Evolutionary conservation across 2,113 vertebrate species (phyloP).

Genomic region (Terrapene triunguis): DNA sequence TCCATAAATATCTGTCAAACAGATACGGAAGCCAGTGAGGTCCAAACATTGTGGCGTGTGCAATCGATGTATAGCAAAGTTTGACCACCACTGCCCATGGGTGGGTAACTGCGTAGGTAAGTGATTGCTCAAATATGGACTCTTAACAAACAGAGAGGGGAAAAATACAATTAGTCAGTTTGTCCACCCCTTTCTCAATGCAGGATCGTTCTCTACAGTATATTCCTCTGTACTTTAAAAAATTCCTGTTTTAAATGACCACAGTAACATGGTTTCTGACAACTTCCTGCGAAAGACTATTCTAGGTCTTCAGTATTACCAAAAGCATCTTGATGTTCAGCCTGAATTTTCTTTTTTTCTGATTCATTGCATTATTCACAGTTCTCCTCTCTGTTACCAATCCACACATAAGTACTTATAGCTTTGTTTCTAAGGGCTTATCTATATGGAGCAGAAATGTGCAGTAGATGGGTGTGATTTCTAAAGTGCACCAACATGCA

Average conservation of each 20-base stretch:
- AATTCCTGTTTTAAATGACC: not conserved
- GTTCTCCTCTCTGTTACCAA: not conserved
- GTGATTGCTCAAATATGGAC: slow-evolving; percentile 62
- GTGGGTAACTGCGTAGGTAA: slow-evolving; percentile 99
- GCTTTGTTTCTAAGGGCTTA: not conserved
- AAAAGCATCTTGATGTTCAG: not conserved
- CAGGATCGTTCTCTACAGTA: not conserved
- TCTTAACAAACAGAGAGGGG: not conserved
- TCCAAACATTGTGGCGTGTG: slow-evolving; percentile 99
- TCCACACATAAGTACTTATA: not conserved
- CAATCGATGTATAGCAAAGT: slow-evolving; percentile 98
- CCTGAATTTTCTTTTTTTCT: not conserved
- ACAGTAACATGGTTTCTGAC: not conserved
- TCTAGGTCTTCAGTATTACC: not conserved
- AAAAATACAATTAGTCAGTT: not conserved
- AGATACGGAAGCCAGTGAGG: slow-evolving; percentile 99
- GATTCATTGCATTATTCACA: not conserved
- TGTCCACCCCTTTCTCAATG: not conserved
- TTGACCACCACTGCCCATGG: slow-evolving; percentile 99
- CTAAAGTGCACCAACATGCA: no score
- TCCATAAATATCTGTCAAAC: slow-evolving; percentile 19
- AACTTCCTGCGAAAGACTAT: not conserved
- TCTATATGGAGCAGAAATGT: no score
- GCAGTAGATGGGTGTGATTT: no score
- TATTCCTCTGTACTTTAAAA: not conserved